Evolutionary conservation across 2,113 vertebrate genomes (phyloP), one percentile per base, ranked within the genome.

Genomic region (Mixornis gularis): DNA sequence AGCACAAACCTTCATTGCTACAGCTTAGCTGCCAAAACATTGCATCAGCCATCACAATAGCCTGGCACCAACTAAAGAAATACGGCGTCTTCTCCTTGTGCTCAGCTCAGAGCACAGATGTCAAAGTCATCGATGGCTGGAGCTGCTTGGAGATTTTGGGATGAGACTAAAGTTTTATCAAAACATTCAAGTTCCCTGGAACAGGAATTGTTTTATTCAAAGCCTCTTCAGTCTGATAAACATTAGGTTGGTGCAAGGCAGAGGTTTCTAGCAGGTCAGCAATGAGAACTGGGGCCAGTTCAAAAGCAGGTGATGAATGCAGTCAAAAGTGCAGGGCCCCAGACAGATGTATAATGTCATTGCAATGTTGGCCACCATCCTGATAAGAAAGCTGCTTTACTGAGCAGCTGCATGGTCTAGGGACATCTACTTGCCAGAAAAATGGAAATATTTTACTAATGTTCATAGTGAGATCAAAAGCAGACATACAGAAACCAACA

Each of bases 401-500:
- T 2, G 18, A 93, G 74, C 85, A 95, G 93, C 95, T 95, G 93
- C 87, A 55, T 27, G 81, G 59, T 94, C 87, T 94, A 65, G 89
- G 79, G 85, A 95, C 70, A 65, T 85, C 63, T 17, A 76, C 62
- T 82, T 85, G 87, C 93, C 94, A 95, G 85, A 91, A 94, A 92
- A 94, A 40, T 95, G 40, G 71, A 94, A 92, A 91, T 94, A 92
- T 89, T 95, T 94, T 72, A 89, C 81, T 94, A 77, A 87, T 8
- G 21, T 46, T 94, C 74, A 53, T 58, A 87, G 51, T 34, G 46
- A 94, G 93, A 92, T 96, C 94, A 95, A 95, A 95, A 94, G 92
- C 55, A 91, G 87, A 85, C 79, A 43, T 58, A 51, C 46, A 92
- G 85, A 94, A 89, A 27, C 78, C 70, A 91, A 44, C 15, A 36